Base-by-base conservation (phyloP, 2,113 vertebrate species). In the Alexandromys fortis region DNA sequence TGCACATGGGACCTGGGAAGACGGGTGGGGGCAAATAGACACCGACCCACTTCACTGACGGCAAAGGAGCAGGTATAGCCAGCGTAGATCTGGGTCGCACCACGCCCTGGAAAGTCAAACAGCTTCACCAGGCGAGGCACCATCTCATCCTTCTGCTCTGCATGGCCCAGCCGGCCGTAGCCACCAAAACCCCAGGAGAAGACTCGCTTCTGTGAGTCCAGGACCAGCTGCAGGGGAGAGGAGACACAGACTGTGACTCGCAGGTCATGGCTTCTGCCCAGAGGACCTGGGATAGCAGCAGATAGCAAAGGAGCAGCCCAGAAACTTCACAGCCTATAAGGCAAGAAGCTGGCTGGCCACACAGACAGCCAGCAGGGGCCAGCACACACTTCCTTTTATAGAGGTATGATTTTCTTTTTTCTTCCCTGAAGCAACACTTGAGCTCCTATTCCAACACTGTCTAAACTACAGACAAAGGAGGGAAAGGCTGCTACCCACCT, bases 181-280 rank as follows among this genome's bases (percentile, higher is more conserved):
- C 99, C 99, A 0, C 99, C 99, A 0, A 99, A 99, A 0, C 99
- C 99, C 99, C 99, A 99, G 94, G 99, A 99, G 98, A 99, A 99
- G 12, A 99, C 99, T 0, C 99, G 98, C 97, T 99, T 99, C 98
- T 99, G 99, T 0, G 99, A 99, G 97, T 99, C 99, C 97, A 99
- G 97, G 35, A 99, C 98, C 92, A 99, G 98, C 99, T 99, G 98
- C 2, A 21, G 13, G 8, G 8, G 22, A 96, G 12, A 92, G 12
- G 42, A 33, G 10, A 45, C 3, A 6, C 6, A 17, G 5, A 67
- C 1, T 10, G 26, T 24, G 35, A 12, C n/a, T 4, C 38, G 8
- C 0, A 11, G 49, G 17, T 2, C n/a, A 10, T 0, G 5, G 0
- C 1, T 7, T 55, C n/a, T 16, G 42, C n/a, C 72, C 17, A 11